Conservation (phyloP, 2,113 vertebrate species). For the Xerus inauris region DNA sequence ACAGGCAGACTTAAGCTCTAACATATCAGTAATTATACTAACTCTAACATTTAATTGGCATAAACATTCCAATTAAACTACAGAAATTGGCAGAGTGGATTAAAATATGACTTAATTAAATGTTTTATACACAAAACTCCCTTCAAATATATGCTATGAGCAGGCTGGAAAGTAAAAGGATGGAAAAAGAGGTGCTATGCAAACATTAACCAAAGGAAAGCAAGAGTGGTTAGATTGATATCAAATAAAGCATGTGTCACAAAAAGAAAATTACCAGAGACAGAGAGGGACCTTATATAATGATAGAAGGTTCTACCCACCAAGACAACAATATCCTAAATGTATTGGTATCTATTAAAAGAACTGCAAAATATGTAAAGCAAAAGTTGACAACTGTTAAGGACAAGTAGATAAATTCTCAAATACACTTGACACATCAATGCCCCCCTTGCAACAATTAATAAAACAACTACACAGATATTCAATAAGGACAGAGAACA, state of each 20-base stretch:
- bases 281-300: not conserved
- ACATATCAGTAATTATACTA: not conserved
- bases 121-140: not conserved
- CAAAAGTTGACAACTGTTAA: not conserved
- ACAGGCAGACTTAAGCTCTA: not conserved
- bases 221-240: not conserved
- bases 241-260: not conserved
- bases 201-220: slow-evolving; percentile 12
- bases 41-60: not conserved
- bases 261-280: not conserved
- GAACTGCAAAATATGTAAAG: not conserved
- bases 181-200: not conserved
- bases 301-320: not conserved
- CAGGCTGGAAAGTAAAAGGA: not conserved
- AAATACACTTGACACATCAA: not conserved
- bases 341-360: not conserved
- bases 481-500: not conserved
- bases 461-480: not conserved
- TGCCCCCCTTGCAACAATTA: not conserved
- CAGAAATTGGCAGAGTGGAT: not conserved
- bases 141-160: not conserved
- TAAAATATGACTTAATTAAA: not conserved
- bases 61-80: slow-evolving; percentile 10
- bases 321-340: not conserved
- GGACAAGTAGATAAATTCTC: not conserved